A percentile compares a stretch with the other conserved stretches of the same genome.
Conservation (phyloP, 2,797 vertebrate genomes). For the Hypotaenidia philippensis region DNA sequence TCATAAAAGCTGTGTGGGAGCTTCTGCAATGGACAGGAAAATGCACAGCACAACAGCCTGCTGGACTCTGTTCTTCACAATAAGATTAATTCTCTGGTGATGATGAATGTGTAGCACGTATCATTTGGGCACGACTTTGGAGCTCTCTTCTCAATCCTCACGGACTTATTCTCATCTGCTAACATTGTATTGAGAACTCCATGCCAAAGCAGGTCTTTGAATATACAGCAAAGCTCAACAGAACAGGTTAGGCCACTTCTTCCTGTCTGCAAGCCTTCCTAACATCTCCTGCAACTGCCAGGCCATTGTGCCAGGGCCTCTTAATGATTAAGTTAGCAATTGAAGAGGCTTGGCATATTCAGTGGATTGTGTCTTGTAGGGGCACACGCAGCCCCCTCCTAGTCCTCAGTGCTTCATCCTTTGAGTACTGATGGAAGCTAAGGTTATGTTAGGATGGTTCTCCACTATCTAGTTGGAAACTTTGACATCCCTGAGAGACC, state of each 20-base stretch:
- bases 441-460: not conserved
- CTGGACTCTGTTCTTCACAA: not conserved
- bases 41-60: not conserved
- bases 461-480: not conserved
- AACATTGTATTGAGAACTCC: not conserved
- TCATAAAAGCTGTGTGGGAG: not conserved
- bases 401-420: not conserved
- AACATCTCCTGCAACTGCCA: not conserved
- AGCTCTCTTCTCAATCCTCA: slow-evolving; percentile 5
- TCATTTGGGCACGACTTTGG: slow-evolving; percentile 42
- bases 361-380: not conserved
- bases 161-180: slow-evolving; percentile 51
- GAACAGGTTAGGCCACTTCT: not conserved
- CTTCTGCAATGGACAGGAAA: slow-evolving; percentile 27
- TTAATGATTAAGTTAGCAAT: not conserved
- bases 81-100: slow-evolving; percentile 36
- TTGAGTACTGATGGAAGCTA: not conserved
- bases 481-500: not conserved
- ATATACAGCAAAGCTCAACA: not conserved
- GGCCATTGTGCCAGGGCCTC: not conserved
- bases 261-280: not conserved
- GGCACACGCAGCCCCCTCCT: not conserved
- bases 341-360: not conserved
- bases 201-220: not conserved
- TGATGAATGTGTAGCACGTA: slow-evolving; percentile 32